Base-by-base conservation (phyloP, 2,888 invertebrate genomes). In the Pandemis cinnamomeana region DNA sequence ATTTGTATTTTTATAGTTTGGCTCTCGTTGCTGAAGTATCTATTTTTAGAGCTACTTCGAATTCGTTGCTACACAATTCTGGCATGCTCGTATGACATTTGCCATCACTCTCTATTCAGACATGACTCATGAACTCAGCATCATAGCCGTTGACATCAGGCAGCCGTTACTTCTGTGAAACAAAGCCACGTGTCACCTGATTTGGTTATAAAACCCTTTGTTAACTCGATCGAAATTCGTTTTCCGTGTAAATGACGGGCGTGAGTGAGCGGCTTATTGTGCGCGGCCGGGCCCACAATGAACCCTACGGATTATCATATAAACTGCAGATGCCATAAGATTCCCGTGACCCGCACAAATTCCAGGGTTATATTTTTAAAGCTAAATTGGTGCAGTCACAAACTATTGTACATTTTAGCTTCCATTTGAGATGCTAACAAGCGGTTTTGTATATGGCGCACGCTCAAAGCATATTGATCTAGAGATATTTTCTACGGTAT, bases 241-340 rank as follows among this genome's bases (percentile, higher is more conserved):
- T 62, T 62, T 62, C 42, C 11, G 62, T 15, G 44, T 36, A 44
- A 62, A 62, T 62, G 36, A 8, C 44, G 42, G 15, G 10, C 62
- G 11, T 11, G 48, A 48, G 20, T 4, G 66, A 42, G 27, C n/a
- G 48, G 42, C 60, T 71, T 60, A 71, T 67, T 67, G 60, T 13
- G 67, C 71, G 3, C 67, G 67, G 61, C 48, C 55, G 42, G 48
- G 20, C 48, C 46, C n/a, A 64, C 46, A 60, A 53, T 67, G 51
- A 61, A 53, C 64, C 58, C 55, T 36, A 5, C 66, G 11, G 15
- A 71, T 71, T 66, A 66, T 58, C 66, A 71, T 66, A 71, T 60
- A 71, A 71, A 71, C 71, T 66, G 71, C 48, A 48, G 48, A 48
- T 60, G 20, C 66, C 71, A 61, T 44, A 27, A 36, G 41, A 20